Evolutionary conservation across 2,888 invertebrate species (phyloP).

Genomic region (Brachyopa scutellaris): DNA sequence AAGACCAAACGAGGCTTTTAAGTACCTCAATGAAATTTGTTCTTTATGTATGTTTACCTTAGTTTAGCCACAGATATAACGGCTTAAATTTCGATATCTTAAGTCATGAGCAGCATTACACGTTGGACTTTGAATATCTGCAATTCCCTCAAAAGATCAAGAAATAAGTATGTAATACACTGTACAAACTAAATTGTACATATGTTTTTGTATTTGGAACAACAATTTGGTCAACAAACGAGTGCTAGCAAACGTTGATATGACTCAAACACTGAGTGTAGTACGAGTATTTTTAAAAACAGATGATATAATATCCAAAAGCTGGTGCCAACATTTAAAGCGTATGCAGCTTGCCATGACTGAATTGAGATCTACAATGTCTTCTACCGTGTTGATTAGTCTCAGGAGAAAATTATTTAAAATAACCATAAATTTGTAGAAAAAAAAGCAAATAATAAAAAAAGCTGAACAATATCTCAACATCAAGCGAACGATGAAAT

Average conservation of each 20-base stretch:
- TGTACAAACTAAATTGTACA: too few relatives aligned
- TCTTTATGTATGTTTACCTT: too few relatives aligned
- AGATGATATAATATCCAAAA: constrained; percentile 7
- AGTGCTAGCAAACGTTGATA: background rate
- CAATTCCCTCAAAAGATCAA: too few relatives aligned
- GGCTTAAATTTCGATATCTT: too few relatives aligned
- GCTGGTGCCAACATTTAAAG: background rate
- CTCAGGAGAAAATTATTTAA: background rate
- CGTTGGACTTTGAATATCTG: too few relatives aligned
- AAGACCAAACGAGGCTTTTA: too few relatives aligned
- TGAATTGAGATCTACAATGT: background rate
- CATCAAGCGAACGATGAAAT: constrained; percentile 1
- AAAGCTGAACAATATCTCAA: background rate
- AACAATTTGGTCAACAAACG: too few relatives aligned
- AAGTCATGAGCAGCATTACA: too few relatives aligned
- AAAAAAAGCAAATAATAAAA: background rate
- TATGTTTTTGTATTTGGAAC: too few relatives aligned
- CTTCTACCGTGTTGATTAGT: background rate
- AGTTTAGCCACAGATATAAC: too few relatives aligned
- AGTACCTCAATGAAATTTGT: too few relatives aligned
- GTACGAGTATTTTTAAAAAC: background rate
- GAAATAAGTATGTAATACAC: too few relatives aligned
- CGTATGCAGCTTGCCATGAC: background rate
- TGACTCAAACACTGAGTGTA: background rate
- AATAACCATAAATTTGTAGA: background rate